phyloP scores from a whole-genome alignment of 2,113 vertebrate species.

The Regulus satrapa region DNA sequence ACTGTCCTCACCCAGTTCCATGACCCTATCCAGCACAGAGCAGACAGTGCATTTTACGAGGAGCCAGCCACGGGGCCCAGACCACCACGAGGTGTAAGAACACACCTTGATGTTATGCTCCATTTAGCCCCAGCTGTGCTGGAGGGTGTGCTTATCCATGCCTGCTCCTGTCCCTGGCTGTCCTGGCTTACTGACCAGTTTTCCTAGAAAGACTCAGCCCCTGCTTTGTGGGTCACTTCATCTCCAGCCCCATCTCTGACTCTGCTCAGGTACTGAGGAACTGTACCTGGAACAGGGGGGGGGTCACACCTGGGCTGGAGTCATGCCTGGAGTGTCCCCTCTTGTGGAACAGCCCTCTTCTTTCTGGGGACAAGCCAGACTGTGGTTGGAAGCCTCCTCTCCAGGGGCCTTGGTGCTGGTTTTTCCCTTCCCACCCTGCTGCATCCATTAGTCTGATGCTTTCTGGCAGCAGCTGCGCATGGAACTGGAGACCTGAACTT shows the following conservation, averaged over 20 bases:
- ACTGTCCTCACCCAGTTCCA: not conserved
- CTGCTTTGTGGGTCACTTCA: not conserved
- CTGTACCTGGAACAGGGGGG: accelerated
- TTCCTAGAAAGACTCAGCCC: not conserved
- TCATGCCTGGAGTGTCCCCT: not conserved
- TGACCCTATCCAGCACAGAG: not conserved
- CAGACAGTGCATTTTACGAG: not conserved
- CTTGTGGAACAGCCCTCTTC: not conserved
- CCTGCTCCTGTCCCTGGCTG: not conserved
- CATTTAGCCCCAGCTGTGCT: not conserved
- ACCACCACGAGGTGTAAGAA: not conserved
- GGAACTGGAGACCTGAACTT: constrained; percentile 30
- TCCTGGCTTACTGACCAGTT: not conserved
- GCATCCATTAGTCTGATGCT: constrained; percentile 9
- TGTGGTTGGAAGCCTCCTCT: not conserved
- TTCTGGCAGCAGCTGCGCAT: not conserved
- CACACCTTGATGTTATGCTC: not conserved
- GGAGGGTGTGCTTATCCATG: not conserved
- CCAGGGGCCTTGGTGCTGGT: not conserved
- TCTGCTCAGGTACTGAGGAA: not conserved
- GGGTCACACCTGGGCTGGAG: not conserved
- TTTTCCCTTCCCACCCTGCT: constrained; percentile 36
- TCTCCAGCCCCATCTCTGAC: not conserved
- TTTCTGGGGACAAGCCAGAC: not conserved
- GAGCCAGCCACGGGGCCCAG: not conserved